A percentile compares a stretch with the other conserved stretches of the same genome.
Evolutionary conservation across 2,888 invertebrate species (phyloP).

Genomic region (Falcaria lacertinaria): DNA sequence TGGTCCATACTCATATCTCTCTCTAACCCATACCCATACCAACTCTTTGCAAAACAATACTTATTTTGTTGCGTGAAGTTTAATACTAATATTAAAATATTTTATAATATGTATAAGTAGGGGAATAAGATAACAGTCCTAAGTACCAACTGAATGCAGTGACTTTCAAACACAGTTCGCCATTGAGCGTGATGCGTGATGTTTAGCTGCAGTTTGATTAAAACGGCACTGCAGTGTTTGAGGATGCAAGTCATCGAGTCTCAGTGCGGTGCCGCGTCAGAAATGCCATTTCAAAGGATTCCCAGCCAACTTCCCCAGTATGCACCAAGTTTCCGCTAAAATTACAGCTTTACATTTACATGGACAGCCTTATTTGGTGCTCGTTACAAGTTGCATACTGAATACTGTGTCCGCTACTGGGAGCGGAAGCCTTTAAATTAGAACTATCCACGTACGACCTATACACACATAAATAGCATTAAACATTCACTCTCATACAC

Average conservation of each 20-base stretch:
- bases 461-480: no score
- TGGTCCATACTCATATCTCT: no score
- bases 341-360: constrained; percentile 23
- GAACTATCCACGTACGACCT: no score
- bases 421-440: not conserved
- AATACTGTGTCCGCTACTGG: not conserved
- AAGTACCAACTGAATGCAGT: no score
- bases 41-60: no score
- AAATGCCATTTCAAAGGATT: constrained; percentile 32
- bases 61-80: no score
- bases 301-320: constrained; percentile 20
- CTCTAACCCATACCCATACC: no score
- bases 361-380: constrained; percentile 19
- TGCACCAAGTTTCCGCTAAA: constrained; percentile 20
- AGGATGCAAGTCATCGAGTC: constrained; percentile 7
- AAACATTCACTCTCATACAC: no score
- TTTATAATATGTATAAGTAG: no score
- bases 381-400: constrained; percentile 1
- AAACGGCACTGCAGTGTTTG: constrained; percentile 6
- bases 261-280: constrained; percentile 5
- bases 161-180: not conserved
- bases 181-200: not conserved
- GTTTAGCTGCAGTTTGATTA: constrained; percentile 21
- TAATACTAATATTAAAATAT: no score
- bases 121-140: no score